Evolutionary conservation across 1,140 invertebrate genomes (phyloP).

Genomic region (Maniola jurtina): DNA sequence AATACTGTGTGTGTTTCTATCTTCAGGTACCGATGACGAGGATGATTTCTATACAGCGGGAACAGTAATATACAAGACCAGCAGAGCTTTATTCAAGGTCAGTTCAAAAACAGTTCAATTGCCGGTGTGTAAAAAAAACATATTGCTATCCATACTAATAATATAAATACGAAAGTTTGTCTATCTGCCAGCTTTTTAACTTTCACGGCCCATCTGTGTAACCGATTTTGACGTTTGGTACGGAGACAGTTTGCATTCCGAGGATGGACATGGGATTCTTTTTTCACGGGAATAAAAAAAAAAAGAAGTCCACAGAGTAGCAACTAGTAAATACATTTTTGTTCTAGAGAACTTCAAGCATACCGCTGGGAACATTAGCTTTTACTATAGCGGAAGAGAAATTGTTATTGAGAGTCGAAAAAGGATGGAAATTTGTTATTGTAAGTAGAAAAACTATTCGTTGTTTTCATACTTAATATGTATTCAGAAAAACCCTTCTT

Average conservation of each 20-base stretch:
- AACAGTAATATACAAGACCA: conserved; percentile 44
- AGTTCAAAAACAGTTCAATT: conserved; percentile 7
- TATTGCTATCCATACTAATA: background rate
- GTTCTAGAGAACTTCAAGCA: conserved; percentile 49
- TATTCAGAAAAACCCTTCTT: too few relatives aligned
- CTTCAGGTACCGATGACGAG: conserved; percentile 39
- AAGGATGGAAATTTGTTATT: conserved; percentile 57
- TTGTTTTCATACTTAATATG: background rate
- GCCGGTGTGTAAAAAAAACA: too few relatives aligned
- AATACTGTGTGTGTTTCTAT: background rate
- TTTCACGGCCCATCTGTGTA: too few relatives aligned
- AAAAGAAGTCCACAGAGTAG: background rate
- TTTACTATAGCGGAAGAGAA: conserved; percentile 57
- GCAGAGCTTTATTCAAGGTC: conserved; percentile 51
- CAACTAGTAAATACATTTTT: background rate
- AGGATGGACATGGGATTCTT: too few relatives aligned
- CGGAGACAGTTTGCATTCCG: too few relatives aligned
- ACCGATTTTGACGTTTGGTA: too few relatives aligned
- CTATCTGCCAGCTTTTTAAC: background rate
- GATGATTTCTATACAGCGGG: conserved; percentile 42
- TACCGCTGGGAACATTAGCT: conserved; percentile 56
- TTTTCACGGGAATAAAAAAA: background rate
- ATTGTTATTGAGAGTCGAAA: conserved; percentile 53
- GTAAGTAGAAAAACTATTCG: conserved; percentile 38
- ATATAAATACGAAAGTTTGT: background rate